Evolutionary conservation across 1,140 invertebrate species (phyloP).

Genomic region (Metopolophium dirhodum): DNA sequence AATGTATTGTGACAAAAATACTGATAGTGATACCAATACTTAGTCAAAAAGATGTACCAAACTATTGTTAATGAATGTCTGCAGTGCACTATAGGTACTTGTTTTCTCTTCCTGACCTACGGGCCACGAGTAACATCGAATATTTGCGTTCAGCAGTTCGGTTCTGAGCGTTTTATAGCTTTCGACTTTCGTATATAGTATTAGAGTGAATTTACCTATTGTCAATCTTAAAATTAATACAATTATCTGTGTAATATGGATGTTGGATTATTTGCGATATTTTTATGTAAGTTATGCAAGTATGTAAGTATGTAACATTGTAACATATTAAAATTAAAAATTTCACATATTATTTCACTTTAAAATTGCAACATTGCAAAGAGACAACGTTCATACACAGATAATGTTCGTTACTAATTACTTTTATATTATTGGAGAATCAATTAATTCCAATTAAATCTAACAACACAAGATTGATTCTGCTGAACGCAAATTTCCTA

Average conservation of each 20-base stretch:
- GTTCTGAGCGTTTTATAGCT: too few species aligned
- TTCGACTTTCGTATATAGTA: background rate
- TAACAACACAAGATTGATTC: too few species aligned
- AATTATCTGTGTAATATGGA: background rate
- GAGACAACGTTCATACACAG: background rate
- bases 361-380: background rate
- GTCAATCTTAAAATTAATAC: background rate
- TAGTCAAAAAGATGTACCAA: too few species aligned
- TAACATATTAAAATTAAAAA: too few species aligned
- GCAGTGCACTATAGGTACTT: background rate
- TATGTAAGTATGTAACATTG: background rate
- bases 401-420: background rate
- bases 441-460: background rate
- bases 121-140: background rate
- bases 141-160: background rate
- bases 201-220: background rate
- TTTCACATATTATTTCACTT: too few species aligned
- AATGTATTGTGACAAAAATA: too few species aligned
- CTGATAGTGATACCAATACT: too few species aligned
- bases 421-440: background rate
- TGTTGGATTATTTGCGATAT: background rate
- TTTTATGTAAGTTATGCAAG: background rate
- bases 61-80: too few species aligned
- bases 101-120: background rate
- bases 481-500: too few species aligned